phyloP scores from a whole-genome alignment of 2,888 invertebrate genomes.

The Morpho achilles region DNA sequence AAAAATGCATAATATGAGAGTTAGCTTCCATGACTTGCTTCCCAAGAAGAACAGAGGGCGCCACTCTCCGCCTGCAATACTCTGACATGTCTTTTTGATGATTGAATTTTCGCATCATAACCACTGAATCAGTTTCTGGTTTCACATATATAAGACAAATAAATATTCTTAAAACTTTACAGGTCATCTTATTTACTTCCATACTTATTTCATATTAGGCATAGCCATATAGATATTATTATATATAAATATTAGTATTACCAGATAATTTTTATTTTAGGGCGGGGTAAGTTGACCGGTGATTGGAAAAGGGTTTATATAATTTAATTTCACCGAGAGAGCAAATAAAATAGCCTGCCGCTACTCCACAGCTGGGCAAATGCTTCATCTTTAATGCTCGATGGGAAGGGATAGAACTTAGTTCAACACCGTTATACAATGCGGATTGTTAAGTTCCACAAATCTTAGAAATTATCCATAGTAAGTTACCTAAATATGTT shows the following conservation, averaged over 20 bases:
- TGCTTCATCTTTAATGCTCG: no score
- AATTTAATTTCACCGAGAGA: no score
- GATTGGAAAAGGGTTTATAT: background rate
- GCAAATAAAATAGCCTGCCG: no score
- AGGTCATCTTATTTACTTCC: conserved; percentile 11
- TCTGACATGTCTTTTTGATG: conserved; percentile 62
- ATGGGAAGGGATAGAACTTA: no score
- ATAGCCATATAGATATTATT: conserved; percentile 18
- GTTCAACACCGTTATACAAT: no score
- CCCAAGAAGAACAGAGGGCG: conserved; percentile 63
- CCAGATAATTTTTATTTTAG: no score
- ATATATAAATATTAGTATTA: no score
- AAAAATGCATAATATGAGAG: conserved; percentile 56
- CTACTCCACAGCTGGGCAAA: no score
- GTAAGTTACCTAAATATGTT: no score
- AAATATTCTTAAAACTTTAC: conserved; percentile 8
- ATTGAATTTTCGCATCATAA: conserved; percentile 37
- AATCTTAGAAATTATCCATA: no score
- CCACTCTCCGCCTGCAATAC: conserved; percentile 53
- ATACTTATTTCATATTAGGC: background rate
- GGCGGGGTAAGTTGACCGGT: no score
- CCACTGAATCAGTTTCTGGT: conserved; percentile 18
- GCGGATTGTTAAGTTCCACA: no score
- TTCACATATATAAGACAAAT: conserved; percentile 7
- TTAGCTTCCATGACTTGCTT: conserved; percentile 51